Conservation (phyloP, 2,888 invertebrate genomes). For the Cheiracanthium punctorium region DNA sequence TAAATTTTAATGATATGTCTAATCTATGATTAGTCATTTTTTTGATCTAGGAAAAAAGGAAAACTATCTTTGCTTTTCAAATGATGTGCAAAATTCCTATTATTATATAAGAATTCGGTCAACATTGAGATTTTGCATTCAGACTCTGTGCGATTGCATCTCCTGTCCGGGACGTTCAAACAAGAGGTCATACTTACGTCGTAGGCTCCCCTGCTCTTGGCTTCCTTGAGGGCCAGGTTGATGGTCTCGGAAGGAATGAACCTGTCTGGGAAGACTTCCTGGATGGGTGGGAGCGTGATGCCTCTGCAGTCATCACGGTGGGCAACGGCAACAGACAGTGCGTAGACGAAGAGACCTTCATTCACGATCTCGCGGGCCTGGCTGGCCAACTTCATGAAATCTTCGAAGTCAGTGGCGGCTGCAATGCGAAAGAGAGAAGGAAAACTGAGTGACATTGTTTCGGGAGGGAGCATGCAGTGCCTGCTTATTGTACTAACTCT, state of each 20-base stretch:
- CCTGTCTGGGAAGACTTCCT: constrained; percentile 87
- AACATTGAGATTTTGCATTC: too few species aligned
- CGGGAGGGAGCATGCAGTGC: too few species aligned
- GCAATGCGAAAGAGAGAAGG: not conserved
- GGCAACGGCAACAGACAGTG: constrained; percentile 84
- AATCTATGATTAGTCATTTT: too few species aligned
- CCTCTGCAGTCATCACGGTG: constrained; percentile 85
- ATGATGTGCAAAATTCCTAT: too few species aligned
- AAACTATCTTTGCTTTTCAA: too few species aligned
- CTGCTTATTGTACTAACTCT: too few species aligned
- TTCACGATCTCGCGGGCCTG: constrained; percentile 83
- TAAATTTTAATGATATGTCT: too few species aligned
- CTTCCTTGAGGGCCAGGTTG: constrained; percentile 82
- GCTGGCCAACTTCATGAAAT: constrained; percentile 11
- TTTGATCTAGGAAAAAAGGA: too few species aligned
- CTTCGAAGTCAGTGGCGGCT: constrained; percentile 28
- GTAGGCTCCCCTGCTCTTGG: constrained; percentile 76
- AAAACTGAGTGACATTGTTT: too few species aligned
- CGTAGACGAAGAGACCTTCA: constrained; percentile 87
- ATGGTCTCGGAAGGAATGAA: constrained; percentile 86
- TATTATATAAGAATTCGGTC: too few species aligned
- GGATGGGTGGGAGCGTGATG: constrained; percentile 83
- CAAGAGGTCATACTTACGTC: constrained; percentile 19
- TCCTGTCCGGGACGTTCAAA: too few species aligned
- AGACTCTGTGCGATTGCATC: too few species aligned